Evolutionary conservation across 2,113 vertebrate genomes (phyloP), one percentile per base, ranked within the genome.

Genomic region (Anhinga rufa): DNA sequence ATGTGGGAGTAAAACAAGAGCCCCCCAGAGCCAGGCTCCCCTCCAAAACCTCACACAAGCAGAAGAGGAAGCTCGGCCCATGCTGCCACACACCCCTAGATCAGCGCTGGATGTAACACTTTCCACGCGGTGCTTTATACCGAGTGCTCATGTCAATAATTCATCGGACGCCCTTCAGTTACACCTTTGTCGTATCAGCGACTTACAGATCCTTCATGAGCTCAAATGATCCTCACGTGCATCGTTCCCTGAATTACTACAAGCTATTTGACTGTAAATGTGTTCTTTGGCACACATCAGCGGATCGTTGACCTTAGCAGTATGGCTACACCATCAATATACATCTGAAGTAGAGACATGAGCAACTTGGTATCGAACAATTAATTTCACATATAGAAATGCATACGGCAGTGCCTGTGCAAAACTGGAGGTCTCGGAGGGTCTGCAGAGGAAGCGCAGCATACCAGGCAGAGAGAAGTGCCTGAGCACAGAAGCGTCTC

Each of bases 201-300:
- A 74, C 96, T 91, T 82, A 66, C 20, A 87, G 62, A 87, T 87
- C 91, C 77, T 90, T 93, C 88, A 52, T 1, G 5, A 96, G 93
- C 83, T 88, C 86, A 77, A 85, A 96, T 19, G 70, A 72, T 64
- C 88, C 86, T 78, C 57, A 25, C 0, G 14, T 24, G 71, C 75
- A 61, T 74, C 80, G 5, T 96, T 91, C 86, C 93, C 84, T 38
- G 61, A 71, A 87, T 85, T 70, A 62, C 62, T 93, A 95, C 97
- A 96, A 97, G 96, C 86, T 83, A 82, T 93, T 92, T 87, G 84
- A 66, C 86, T 92, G 78, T 86, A 95, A 97, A 95, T 97, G 92
- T 89, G 89, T 74, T 96, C 96, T 92, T 46, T 92, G 96, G 95
- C 97, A 95, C 34, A 78, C 3, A 77, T 93, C 97, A 95, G 81